Percentiles rank a stretch among this genome's conserved stretches.
These are phyloP conservation scores for Metallyticus violacea DNA, from an alignment of 2,888 invertebrate species.

Conservation along the genomic window DNA sequence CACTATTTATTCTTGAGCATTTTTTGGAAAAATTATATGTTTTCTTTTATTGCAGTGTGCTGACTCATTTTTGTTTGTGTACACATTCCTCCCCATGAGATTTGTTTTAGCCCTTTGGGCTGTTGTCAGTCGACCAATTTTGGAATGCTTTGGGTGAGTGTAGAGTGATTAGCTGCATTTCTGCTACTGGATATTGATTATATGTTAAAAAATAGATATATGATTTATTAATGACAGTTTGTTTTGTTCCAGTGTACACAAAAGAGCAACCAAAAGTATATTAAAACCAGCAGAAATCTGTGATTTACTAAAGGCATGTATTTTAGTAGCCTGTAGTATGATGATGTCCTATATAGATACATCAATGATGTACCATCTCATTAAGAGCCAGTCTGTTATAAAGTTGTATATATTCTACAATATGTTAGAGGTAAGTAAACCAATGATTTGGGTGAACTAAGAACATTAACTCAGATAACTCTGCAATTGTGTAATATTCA, in stretches of 20 bases:
- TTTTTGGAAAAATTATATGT: background rate
- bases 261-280: constrained; percentile 52
- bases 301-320: constrained; percentile 90
- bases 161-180: background rate
- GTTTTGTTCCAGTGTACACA: constrained; percentile 29
- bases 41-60: constrained; percentile 64
- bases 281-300: constrained; percentile 90
- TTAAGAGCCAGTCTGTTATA: constrained; percentile 97
- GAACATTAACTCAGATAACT: too few relatives aligned
- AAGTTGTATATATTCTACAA: constrained; percentile 99
- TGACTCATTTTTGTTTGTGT: constrained; percentile 95
- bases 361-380: constrained; percentile 95
- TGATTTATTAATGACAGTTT: background rate
- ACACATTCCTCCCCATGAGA: constrained; percentile 93
- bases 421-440: constrained; percentile 92
- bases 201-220: background rate
- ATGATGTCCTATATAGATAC: constrained; percentile 92
- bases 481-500: too few relatives aligned
- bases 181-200: background rate
- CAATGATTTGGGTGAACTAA: too few relatives aligned
- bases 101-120: constrained; percentile 85
- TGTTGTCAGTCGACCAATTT: constrained; percentile 68
- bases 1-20: background rate
- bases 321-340: constrained; percentile 77
- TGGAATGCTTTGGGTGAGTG: constrained; percentile 68